phyloP scores from a whole-genome alignment of 2,888 invertebrate genomes.

The Temnothorax rugatulus region DNA sequence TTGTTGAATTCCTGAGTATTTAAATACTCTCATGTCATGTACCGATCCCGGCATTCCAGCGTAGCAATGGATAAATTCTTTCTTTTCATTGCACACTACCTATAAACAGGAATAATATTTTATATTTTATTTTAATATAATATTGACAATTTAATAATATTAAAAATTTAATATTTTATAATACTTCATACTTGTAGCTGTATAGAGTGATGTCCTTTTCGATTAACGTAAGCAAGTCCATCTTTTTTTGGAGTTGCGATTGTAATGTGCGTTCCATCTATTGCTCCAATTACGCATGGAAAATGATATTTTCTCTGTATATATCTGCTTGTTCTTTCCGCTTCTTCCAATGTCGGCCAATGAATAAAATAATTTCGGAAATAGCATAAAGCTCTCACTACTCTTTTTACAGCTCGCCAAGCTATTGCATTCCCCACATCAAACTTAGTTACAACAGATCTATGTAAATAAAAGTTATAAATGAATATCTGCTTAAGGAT shows the following conservation, averaged over 20 bases:
- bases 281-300: neutral
- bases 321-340: neutral
- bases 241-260: neutral
- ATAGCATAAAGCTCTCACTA: neutral
- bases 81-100: neutral
- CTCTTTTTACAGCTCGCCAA: neutral
- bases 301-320: neutral
- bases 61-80: neutral
- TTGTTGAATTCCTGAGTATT: too few relatives aligned
- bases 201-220: neutral
- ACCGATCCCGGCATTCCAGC: neutral
- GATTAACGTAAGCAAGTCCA: neutral
- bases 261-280: neutral
- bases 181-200: neutral
- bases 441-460: slow-evolving; percentile 18
- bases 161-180: neutral
- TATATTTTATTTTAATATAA: neutral
- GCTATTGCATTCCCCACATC: neutral
- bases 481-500: neutral
- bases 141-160: neutral
- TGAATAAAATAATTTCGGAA: neutral
- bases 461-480: neutral
- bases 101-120: neutral
- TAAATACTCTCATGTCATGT: neutral
- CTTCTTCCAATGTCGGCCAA: neutral